These are phyloP conservation scores for Strigops habroptila DNA, from an alignment of 2,113 vertebrate genomes.

Conservation along the genomic window DNA sequence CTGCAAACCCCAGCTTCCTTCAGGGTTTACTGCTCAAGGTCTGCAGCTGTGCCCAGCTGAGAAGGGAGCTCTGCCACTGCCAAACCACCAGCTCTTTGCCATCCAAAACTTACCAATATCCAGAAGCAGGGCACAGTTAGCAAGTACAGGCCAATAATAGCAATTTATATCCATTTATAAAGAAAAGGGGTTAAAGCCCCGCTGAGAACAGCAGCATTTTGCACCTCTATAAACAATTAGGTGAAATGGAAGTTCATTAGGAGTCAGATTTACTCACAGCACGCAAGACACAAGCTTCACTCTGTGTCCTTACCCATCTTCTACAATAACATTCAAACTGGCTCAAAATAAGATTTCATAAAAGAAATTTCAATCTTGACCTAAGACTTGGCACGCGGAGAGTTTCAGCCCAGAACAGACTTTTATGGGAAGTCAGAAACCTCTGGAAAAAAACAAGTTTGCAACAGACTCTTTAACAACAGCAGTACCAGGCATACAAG, in stretches of 20 bases:
- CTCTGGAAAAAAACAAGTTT: neutral
- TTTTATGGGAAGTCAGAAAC: constrained; percentile 6
- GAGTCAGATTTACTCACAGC: neutral
- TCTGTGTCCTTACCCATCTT: neutral
- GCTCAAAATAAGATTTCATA: neutral
- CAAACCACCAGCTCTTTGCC: neutral
- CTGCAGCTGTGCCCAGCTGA: neutral
- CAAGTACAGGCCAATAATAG: neutral
- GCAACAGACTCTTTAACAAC: neutral
- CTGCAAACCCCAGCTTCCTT: neutral
- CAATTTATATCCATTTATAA: neutral
- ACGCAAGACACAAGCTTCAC: neutral
- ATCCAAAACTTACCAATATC: neutral
- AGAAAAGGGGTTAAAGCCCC: neutral
- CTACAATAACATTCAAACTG: neutral
- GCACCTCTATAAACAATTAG: accelerated
- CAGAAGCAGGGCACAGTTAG: neutral
- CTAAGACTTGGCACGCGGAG: neutral
- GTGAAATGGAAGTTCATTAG: neutral
- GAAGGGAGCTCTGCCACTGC: neutral
- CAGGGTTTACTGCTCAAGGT: neutral
- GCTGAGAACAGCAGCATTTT: neutral
- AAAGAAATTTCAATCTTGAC: neutral
- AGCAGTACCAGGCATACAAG: neutral
- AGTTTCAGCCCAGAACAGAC: neutral